A percentile compares a stretch with the other conserved stretches of the same genome.
Conservation (phyloP, 2,888 invertebrate species). For the Calameuta filiformis region DNA sequence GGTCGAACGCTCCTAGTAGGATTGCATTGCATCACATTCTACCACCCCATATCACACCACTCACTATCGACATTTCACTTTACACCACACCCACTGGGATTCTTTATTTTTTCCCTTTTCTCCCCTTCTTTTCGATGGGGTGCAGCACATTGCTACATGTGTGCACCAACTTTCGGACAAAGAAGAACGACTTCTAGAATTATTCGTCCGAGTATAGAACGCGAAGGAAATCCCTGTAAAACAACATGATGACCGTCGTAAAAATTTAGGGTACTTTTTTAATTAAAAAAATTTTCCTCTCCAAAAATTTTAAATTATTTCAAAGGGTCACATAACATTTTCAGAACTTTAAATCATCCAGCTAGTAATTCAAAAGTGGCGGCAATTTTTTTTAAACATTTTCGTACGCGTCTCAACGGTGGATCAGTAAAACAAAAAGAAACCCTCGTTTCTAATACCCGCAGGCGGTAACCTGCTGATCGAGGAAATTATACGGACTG, state of each 20-base stretch:
- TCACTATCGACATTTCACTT: slow-evolving; percentile 1
- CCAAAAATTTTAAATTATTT: background rate
- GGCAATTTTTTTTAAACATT: background rate
- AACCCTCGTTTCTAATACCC: background rate
- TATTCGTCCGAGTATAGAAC: background rate
- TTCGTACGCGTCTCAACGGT: background rate
- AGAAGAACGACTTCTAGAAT: background rate
- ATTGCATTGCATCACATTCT: background rate
- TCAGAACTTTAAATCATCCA: background rate
- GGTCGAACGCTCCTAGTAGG: background rate
- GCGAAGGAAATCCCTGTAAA: background rate
- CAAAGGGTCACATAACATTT: background rate
- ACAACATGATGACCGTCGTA: background rate
- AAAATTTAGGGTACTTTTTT: background rate
- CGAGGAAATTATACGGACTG: background rate
- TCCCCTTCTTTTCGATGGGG: background rate
- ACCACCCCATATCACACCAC: background rate
- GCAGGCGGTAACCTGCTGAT: background rate
- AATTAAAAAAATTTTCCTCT: background rate
- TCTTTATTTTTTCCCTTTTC: background rate
- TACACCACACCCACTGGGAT: background rate
- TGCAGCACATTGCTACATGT: background rate
- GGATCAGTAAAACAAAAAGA: background rate
- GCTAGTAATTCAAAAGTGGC: background rate
- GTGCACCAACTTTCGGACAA: background rate